Base-by-base conservation (phyloP, 23 tunicate genomes). In the Corella eumyota region DNA sequence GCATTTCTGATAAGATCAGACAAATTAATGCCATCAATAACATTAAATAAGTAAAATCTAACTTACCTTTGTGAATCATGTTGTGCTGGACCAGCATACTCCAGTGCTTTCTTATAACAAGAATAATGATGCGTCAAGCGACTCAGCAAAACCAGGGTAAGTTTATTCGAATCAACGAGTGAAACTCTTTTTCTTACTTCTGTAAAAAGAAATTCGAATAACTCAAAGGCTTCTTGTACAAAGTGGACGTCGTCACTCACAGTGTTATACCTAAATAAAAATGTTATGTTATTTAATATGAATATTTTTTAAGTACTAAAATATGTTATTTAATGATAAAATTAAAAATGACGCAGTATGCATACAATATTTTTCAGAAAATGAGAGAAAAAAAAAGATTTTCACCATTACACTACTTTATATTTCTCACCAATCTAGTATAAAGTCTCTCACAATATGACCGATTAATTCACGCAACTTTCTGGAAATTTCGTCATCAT, bases 161-260 rank as follows among this genome's bases (percentile, higher is more conserved):
- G 56, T 37, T 32, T 48, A 34, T 88, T 40, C 15, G 67, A 25
- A 26, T 88, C 75, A 2, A 79, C 62, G 6, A 17, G 4, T 2
- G 77, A 30, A 20, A 79, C 80, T 30, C 80, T 38, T 6, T 46
- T 1, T 32, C 96, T 66, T 7, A 67, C 33, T 23, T 50, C 61
- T 9, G 55, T 62, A 19, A 88, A 67, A 28, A 88, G 29, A 52
- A 78, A 77, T 57, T 88, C 96, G 44, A 88, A 79, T 1, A 88
- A 6, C 54, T 78, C 87, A 45, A 79, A 88, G 3, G 81, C 77
- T 54, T 88, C 81, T 73, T 88, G 90, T 31, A 88, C 88, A 56
- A 88, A 88, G 0, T 76, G 56, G 2, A 78, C 96, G 56, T 88
- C 85, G 50, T 79, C 77, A 45, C 84, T 78, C 17, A 88, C 77